Conservation (phyloP, 2,113 vertebrate species). For the Peromyscus polionotus region DNA sequence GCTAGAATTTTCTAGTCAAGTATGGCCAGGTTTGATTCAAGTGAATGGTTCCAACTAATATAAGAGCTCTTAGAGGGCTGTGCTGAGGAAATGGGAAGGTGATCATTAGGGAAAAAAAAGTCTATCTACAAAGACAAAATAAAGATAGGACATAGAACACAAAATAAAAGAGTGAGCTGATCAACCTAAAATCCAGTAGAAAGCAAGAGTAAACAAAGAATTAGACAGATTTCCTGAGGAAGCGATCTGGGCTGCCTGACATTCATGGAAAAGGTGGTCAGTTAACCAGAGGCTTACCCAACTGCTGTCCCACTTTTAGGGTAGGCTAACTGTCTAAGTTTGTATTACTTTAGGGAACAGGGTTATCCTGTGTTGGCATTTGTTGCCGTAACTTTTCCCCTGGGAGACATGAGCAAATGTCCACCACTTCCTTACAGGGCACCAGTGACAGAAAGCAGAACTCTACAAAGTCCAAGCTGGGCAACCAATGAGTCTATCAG, state of each 20-base stretch:
- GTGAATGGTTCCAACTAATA: not conserved
- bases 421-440: not conserved
- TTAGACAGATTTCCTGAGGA: not conserved
- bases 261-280: not conserved
- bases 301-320: not conserved
- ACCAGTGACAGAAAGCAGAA: no score
- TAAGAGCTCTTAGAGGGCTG: not conserved
- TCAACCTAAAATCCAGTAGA: not conserved
- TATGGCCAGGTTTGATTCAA: not conserved
- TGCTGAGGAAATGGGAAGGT: not conserved
- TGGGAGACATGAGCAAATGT: not conserved
- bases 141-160: not conserved
- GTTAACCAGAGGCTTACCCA: not conserved
- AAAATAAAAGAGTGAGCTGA: not conserved
- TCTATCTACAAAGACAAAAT: not conserved
- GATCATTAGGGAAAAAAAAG: not conserved
- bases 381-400: not conserved
- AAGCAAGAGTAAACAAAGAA: not conserved
- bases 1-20: not conserved
- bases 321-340: not conserved
- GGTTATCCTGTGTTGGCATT: slow-evolving; percentile 8
- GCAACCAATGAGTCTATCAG: not conserved
- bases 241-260: not conserved
- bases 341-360: not conserved
- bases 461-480: no score